Conservation (phyloP, 2,888 invertebrate species). For the Erebia ligea region DNA sequence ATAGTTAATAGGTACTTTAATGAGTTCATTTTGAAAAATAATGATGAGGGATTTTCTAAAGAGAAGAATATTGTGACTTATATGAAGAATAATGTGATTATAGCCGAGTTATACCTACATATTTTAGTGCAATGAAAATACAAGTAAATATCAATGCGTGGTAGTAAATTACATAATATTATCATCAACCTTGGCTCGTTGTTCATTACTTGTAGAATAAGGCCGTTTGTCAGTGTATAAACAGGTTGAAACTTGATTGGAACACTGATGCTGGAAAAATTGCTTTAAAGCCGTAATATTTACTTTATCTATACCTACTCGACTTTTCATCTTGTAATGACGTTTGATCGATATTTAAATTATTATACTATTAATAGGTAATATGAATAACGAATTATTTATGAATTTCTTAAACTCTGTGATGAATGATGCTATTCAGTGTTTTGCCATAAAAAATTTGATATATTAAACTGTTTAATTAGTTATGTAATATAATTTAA, state of each 20-base stretch:
- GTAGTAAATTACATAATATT: slow-evolving; percentile 23
- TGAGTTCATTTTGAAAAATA: no score
- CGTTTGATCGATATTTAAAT: no score
- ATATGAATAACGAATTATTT: neutral
- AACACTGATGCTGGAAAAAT: neutral
- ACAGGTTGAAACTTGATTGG: neutral
- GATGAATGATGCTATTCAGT: no score
- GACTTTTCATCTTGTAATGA: no score
- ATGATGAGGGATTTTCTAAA: no score
- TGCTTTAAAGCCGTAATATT: neutral
- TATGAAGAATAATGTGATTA: no score
- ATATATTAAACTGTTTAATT: neutral
- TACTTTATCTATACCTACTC: no score
- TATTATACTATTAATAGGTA: neutral
- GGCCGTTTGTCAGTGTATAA: slow-evolving; percentile 2
- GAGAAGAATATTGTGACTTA: no score
- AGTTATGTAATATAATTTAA: neutral
- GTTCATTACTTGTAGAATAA: slow-evolving; percentile 35
- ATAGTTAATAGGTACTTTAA: no score
- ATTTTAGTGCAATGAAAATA: slow-evolving; percentile 8
- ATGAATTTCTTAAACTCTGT: no score
- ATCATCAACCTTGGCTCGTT: slow-evolving; percentile 34
- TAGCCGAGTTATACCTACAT: no score
- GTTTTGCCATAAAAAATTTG: no score
- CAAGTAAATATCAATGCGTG: slow-evolving; percentile 21